These are phyloP conservation scores for Ataeniobius toweri DNA, from an alignment of 2,797 vertebrate genomes.

Conservation along the genomic window DNA sequence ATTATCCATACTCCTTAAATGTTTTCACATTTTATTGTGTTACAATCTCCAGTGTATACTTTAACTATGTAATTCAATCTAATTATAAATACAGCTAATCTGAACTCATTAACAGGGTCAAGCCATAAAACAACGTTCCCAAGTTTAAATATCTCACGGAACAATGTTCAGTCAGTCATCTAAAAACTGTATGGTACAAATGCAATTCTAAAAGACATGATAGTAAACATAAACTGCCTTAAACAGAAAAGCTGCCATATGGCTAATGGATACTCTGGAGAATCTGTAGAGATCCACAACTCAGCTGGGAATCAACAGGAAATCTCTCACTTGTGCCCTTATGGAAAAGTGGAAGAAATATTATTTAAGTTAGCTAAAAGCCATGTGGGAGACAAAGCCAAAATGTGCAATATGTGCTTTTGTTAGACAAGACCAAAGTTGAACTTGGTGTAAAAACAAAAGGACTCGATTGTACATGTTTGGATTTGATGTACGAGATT, in stretches of 20 bases:
- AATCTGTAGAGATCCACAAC: not conserved
- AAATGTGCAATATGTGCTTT: not conserved
- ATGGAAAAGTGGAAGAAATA: not conserved
- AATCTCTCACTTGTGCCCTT: not conserved
- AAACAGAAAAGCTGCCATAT: not conserved
- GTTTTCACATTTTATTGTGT: not conserved
- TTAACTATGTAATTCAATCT: too few relatives aligned
- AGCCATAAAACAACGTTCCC: not conserved
- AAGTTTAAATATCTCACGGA: not conserved
- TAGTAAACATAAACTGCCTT: not conserved
- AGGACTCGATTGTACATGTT: not conserved
- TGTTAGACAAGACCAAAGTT: not conserved
- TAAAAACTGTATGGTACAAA: not conserved
- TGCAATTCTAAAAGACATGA: not conserved
- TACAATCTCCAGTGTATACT: too few relatives aligned
- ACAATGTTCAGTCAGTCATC: too few relatives aligned
- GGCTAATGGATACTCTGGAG: not conserved
- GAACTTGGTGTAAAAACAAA: not conserved
- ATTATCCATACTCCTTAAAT: too few relatives aligned
- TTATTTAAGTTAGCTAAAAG: not conserved
- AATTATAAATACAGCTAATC: too few relatives aligned
- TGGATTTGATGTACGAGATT: not conserved
- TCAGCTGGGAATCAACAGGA: not conserved
- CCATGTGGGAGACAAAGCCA: too few relatives aligned
- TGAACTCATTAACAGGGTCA: not conserved